Base-by-base conservation (phyloP, 2,113 vertebrate species). In the Plotosus lineatus region DNA sequence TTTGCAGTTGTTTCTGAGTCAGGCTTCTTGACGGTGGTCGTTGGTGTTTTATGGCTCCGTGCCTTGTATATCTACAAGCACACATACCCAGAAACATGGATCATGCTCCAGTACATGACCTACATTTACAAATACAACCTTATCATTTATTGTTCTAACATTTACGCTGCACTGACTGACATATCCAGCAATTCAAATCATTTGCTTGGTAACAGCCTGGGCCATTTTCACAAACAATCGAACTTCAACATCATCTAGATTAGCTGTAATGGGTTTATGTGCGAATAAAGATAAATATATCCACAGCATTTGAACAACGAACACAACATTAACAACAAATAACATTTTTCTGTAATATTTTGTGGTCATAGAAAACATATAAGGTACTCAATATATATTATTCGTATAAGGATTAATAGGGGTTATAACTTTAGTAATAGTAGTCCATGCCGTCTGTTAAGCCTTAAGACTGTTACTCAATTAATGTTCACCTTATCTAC, bases 21-120 rank as follows among this genome's bases (percentile, higher is more conserved):
- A 61, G 14, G 74, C 85, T 6, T 75, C 51, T 60, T 21, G 21
- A 61, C 42, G 23, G 61, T 19, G 56, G 31, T 53, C n/a, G 55
- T 53, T 33, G 55, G 51, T 36, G 65, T 60, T 26, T 48, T 74
- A 12, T 68, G 78, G 63, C 61, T 60, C 31, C n/a, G 21, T 74
- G 72, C 19, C 61, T 88, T 72, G 48, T 50, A 72, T 89, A 91
- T 90, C 86, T 90, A 88, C 85, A 89, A 89, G 88, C 83, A 61
- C 88, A 88, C 87, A 87, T 78, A 82, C 77, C 61, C 84, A 83
- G 65, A 69, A 77, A 58, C 44, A 31, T 78, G 66, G 42, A 79
- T 78, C 86, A 86, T 87, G n/a, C n/a, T n/a, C n/a, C n/a, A n/a
- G n/a, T n/a, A 86, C 80, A 81, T 44, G 28, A 4, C 63, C 65